Conservation (phyloP, 2,888 invertebrate species). For the Amorpha juglandis region DNA sequence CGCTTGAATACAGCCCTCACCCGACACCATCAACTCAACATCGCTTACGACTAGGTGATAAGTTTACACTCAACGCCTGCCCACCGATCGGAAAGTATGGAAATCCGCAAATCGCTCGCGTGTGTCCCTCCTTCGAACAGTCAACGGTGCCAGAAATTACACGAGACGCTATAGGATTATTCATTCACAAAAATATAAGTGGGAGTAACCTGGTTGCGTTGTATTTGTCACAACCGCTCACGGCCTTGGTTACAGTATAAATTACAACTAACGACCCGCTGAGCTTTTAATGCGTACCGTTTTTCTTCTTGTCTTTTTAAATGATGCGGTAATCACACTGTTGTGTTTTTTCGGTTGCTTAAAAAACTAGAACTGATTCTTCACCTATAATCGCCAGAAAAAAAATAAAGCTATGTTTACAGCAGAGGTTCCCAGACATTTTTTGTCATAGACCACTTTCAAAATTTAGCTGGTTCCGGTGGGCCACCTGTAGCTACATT, state of each 20-base stretch:
- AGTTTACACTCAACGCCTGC: too few species aligned
- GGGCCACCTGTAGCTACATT: too few species aligned
- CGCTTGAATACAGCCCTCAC: too few species aligned
- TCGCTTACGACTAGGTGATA: too few species aligned
- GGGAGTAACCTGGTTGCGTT: conserved; percentile 15
- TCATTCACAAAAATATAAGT: conserved; percentile 24
- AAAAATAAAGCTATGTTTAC: too few species aligned
- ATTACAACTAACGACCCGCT: conserved; percentile 13
- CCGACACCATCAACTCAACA: too few species aligned
- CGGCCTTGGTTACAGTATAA: conserved; percentile 2
- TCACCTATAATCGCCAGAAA: too few species aligned
- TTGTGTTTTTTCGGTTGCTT: not conserved
- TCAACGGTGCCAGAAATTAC: conserved; percentile 12
- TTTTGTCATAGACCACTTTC: too few species aligned
- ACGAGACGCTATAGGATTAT: conserved; percentile 22
- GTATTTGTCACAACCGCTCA: not conserved
- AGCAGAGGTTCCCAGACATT: too few species aligned
- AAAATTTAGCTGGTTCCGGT: too few species aligned
- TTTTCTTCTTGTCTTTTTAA: conserved; percentile 8
- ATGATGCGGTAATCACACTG: not conserved
- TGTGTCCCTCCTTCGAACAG: not conserved
- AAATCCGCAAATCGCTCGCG: not conserved
- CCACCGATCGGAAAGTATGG: not conserved
- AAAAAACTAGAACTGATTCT: not conserved
- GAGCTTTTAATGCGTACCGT: conserved; percentile 14